Conservation (phyloP, 2,888 invertebrate genomes). For the Nineta flava region DNA sequence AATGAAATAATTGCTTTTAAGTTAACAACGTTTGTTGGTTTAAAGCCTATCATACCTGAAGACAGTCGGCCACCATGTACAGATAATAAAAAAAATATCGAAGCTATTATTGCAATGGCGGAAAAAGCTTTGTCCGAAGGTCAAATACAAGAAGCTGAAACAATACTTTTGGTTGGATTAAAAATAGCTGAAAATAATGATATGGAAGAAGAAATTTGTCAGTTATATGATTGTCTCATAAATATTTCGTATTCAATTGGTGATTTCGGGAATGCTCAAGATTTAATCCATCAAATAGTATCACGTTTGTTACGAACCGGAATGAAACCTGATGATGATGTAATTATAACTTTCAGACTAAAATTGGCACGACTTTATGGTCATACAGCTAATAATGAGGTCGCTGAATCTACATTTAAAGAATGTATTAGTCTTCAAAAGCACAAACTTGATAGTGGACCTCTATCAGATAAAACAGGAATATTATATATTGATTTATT, state of each 20-base stretch:
- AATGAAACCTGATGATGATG: slow-evolving; percentile 23
- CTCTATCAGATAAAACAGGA: slow-evolving; percentile 25
- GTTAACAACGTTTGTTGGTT: too few relatives aligned
- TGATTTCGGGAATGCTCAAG: slow-evolving; percentile 24
- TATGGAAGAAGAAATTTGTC: neutral
- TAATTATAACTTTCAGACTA: slow-evolving; percentile 27
- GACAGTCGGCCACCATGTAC: too few relatives aligned
- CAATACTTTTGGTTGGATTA: neutral
- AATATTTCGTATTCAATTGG: slow-evolving; percentile 11
- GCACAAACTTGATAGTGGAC: slow-evolving; percentile 23
- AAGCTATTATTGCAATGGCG: neutral
- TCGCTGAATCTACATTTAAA: slow-evolving; percentile 29
- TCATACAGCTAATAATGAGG: slow-evolving; percentile 19
- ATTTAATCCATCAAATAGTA: slow-evolving; percentile 18
- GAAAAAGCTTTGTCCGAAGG: neutral
- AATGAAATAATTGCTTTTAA: too few relatives aligned
- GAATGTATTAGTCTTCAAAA: slow-evolving; percentile 26
- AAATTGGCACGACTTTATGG: slow-evolving; percentile 29
- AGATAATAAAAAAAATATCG: neutral
- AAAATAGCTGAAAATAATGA: neutral
- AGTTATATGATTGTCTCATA: neutral
- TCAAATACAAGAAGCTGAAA: neutral
- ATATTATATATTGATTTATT: slow-evolving; percentile 27
- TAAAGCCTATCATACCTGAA: too few relatives aligned
- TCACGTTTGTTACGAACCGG: slow-evolving; percentile 26